Conservation (phyloP, 2,888 invertebrate species). For the Brachynemurus nebulosus region DNA sequence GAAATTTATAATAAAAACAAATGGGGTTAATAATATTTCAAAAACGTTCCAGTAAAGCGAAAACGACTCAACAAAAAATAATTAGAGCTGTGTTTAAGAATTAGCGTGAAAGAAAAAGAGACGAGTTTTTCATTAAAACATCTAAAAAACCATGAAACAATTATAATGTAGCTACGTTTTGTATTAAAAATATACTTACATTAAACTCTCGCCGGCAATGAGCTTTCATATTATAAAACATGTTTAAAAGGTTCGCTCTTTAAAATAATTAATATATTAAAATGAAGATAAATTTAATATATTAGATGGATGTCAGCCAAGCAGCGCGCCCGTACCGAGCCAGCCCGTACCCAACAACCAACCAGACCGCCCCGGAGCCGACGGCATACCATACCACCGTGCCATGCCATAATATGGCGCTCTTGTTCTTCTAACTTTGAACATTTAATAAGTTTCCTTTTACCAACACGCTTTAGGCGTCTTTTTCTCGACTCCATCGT, state of each 20-base stretch:
- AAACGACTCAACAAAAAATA: too few relatives aligned
- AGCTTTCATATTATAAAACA: too few relatives aligned
- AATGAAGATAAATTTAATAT: conserved; percentile 11
- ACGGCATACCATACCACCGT: background rate
- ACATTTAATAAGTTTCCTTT: background rate
- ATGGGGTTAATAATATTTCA: too few relatives aligned
- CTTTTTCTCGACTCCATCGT: background rate
- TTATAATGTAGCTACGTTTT: background rate
- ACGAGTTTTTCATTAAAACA: background rate
- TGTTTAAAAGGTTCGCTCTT: conserved; percentile 6
- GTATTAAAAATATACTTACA: too few relatives aligned
- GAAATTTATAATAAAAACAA: too few relatives aligned
- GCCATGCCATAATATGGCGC: background rate
- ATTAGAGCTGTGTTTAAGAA: background rate
- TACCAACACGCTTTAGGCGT: background rate
- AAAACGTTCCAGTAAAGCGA: too few relatives aligned
- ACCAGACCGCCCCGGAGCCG: too few relatives aligned
- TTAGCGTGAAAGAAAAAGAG: background rate
- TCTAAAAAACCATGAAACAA: background rate
- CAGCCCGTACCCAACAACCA: too few relatives aligned
- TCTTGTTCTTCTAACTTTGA: background rate
- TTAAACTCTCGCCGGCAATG: too few relatives aligned
- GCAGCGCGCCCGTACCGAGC: too few relatives aligned
- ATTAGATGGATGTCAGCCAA: too few relatives aligned
- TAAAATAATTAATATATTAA: conserved; percentile 10